Evolutionary conservation across 37 sponge, comb jelly and placozoan genomes (phyloP).

Genomic region (Axinella damicornis): DNA sequence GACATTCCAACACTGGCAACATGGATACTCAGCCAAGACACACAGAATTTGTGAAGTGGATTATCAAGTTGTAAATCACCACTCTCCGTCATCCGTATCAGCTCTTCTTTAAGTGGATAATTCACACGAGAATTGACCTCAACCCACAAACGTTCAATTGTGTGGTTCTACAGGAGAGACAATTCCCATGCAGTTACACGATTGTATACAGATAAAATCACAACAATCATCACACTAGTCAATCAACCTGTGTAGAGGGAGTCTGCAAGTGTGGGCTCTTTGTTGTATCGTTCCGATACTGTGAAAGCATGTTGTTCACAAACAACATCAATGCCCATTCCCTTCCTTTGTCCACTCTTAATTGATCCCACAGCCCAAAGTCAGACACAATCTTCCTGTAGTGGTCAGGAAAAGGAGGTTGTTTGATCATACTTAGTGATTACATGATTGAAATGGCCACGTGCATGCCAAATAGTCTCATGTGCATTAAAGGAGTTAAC

Average conservation of each 20-base stretch:
- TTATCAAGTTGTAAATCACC: constrained; percentile 30
- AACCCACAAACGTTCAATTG: constrained; percentile 55
- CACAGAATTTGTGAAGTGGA: constrained; percentile 41
- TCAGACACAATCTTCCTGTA: neutral
- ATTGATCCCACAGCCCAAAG: constrained; percentile 50
- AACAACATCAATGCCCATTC: constrained; percentile 15
- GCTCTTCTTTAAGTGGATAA: constrained; percentile 60
- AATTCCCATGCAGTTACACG: too few species aligned
- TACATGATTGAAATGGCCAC: too few species aligned
- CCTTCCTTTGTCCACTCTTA: constrained; percentile 60
- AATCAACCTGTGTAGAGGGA: constrained; percentile 21
- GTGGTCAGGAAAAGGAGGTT: too few species aligned
- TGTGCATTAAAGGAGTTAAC: too few species aligned
- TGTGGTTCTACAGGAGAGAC: constrained; percentile 31
- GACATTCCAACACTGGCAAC: too few species aligned
- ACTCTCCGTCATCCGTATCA: constrained; percentile 33
- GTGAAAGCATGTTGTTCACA: neutral
- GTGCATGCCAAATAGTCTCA: too few species aligned
- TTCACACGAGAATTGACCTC: constrained; percentile 69
- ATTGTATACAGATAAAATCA: too few species aligned
- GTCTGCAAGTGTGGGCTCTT: constrained; percentile 11
- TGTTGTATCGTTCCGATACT: neutral
- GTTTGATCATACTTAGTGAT: too few species aligned
- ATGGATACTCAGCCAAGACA: too few species aligned
- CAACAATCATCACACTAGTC: too few species aligned